These are phyloP conservation scores for Nannobrachium achirus DNA, from an alignment of 2,113 vertebrate genomes.

Conservation along the genomic window DNA sequence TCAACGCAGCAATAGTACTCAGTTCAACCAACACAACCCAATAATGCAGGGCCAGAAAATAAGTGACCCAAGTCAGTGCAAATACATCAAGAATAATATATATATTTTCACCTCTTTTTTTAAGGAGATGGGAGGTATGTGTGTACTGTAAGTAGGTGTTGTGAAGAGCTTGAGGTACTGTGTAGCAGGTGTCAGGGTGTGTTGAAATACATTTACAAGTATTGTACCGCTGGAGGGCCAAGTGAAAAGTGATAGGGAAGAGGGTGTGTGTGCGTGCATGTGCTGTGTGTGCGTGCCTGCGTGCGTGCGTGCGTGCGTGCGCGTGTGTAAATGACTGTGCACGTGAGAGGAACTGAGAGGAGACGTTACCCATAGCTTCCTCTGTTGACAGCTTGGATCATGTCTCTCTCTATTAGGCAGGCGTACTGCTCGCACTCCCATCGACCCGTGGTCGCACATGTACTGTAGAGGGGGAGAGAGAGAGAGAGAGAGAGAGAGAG, in stretches of 20 bases:
- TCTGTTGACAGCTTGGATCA: constrained; percentile 86
- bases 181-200: background rate
- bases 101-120: too few species aligned
- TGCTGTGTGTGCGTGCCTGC: background rate
- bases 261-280: background rate
- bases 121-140: background rate
- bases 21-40: too few species aligned
- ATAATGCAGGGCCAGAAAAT: too few species aligned
- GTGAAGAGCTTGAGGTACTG: background rate
- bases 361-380: constrained; percentile 84
- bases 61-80: too few species aligned
- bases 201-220: background rate
- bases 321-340: background rate
- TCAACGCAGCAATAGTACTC: too few species aligned
- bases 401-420: constrained; percentile 88
- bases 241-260: background rate
- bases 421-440: constrained; percentile 91
- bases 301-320: background rate
- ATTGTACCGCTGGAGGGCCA: background rate
- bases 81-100: too few species aligned
- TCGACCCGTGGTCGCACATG: constrained; percentile 81
- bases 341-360: background rate
- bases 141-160: constrained; percentile 1
- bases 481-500: constrained; percentile 7
- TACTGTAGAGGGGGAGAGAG: constrained; percentile 74